A percentile compares a stretch with the other conserved stretches of the same genome.
Conservation (phyloP, 2,888 invertebrate genomes). For the Mayetiola destructor region DNA sequence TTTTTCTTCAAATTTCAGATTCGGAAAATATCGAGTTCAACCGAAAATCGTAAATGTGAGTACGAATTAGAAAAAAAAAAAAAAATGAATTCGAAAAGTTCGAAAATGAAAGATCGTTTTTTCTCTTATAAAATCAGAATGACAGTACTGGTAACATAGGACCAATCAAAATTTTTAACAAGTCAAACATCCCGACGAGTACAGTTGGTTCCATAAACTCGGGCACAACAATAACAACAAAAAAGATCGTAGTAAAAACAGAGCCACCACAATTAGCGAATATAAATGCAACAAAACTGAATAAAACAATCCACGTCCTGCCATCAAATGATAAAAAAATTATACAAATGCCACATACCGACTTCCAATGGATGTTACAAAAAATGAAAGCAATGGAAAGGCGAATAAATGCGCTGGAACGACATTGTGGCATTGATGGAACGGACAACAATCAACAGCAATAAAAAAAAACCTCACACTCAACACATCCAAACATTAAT, state of each 20-base stretch:
- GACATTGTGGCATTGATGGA: too few relatives aligned
- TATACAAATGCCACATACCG: neutral
- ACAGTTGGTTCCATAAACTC: neutral
- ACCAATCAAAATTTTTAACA: neutral
- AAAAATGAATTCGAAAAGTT: too few relatives aligned
- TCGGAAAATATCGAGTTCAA: neutral
- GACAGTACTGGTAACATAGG: neutral
- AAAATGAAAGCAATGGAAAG: neutral
- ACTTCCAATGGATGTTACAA: neutral
- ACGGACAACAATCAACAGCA: too few relatives aligned
- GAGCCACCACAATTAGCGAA: neutral
- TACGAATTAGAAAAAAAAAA: neutral
- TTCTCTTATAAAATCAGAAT: too few relatives aligned
- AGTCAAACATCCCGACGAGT: neutral
- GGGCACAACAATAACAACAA: slow-evolving; percentile 1
- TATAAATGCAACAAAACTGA: neutral
- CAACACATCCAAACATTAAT: too few relatives aligned
- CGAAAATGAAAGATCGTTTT: too few relatives aligned
- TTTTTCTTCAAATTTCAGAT: neutral
- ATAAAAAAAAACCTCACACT: too few relatives aligned
- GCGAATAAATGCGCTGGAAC: too few relatives aligned
- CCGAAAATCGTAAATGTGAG: neutral
- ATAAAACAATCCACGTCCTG: neutral
- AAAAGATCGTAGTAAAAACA: slow-evolving; percentile 1
- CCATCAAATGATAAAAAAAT: neutral